Evolutionary conservation across 1,140 invertebrate species (phyloP).

Genomic region (Drosophila bipectinata): DNA sequence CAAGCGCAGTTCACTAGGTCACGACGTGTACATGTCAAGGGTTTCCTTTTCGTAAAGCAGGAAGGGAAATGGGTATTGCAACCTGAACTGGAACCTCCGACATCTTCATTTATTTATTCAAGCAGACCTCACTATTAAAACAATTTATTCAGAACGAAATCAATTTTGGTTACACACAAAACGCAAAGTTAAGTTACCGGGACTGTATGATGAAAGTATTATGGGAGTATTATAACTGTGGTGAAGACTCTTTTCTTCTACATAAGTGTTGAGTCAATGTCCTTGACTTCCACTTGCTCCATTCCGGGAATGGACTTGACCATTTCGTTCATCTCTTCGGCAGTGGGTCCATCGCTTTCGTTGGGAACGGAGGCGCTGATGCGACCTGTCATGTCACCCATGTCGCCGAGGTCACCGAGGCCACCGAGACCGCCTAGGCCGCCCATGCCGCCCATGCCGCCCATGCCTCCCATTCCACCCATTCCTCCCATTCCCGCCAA

Average conservation of each 20-base stretch:
- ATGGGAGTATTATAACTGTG: neutral
- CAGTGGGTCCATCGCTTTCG: conserved; percentile 2
- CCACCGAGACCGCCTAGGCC: conserved; percentile 39
- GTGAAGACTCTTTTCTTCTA: neutral
- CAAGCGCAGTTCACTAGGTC: conserved; percentile 74
- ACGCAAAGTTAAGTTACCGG: conserved; percentile 1
- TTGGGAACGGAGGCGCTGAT: neutral
- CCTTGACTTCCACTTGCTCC: conserved; percentile 63
- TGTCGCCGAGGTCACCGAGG: conserved; percentile 12
- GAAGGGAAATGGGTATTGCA: neutral
- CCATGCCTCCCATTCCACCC: conserved; percentile 49
- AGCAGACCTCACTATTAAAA: conserved; percentile 18
- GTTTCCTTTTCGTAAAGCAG: conserved; percentile 1
- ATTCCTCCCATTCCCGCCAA: conserved; percentile 31
- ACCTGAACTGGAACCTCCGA: no score
- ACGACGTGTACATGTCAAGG: conserved; percentile 50
- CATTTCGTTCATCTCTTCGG: conserved; percentile 55
- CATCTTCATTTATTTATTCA: neutral
- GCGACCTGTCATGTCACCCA: conserved; percentile 6
- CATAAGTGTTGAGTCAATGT: conserved; percentile 52
- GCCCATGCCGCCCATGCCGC: conserved; percentile 44
- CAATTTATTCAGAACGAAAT: conserved; percentile 39
- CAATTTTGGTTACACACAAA: conserved; percentile 22
- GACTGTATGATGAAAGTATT: neutral
- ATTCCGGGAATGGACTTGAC: conserved; percentile 65